Evolutionary conservation across 1,140 invertebrate species (phyloP).

Genomic region (Dolichoris vasculosae): DNA sequence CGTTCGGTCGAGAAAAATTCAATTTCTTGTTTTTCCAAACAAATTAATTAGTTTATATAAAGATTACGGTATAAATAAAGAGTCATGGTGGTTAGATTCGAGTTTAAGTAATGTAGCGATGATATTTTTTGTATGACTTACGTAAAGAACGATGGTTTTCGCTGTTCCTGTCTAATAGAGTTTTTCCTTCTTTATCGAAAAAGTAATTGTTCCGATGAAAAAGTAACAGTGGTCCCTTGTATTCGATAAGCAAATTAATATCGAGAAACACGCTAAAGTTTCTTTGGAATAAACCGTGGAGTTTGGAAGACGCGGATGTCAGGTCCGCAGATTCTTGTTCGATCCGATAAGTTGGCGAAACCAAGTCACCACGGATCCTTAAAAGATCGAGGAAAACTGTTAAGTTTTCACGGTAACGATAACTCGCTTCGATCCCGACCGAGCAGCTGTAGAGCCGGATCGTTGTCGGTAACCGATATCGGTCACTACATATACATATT

Average conservation of each 20-base stretch:
- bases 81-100: no score
- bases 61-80: no score
- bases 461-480: no score
- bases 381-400: neutral
- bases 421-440: no score
- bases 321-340: neutral
- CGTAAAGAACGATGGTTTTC: neutral
- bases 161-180: neutral
- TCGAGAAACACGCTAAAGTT: neutral
- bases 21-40: no score
- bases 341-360: neutral
- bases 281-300: neutral
- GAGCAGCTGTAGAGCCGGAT: neutral
- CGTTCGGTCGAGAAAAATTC: no score
- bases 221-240: neutral
- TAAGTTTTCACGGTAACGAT: slow-evolving; percentile 7
- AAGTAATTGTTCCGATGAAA: slow-evolving; percentile 7
- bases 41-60: no score
- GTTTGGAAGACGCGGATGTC: neutral
- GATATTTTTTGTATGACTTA: neutral
- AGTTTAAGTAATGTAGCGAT: neutral
- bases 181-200: neutral
- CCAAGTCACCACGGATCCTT: neutral
- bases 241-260: neutral
- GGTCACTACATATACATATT: no score